A percentile compares a stretch with the other conserved stretches of the same genome.
Conservation (phyloP, 1,140 invertebrate genomes). For the Liolophura sinensis region DNA sequence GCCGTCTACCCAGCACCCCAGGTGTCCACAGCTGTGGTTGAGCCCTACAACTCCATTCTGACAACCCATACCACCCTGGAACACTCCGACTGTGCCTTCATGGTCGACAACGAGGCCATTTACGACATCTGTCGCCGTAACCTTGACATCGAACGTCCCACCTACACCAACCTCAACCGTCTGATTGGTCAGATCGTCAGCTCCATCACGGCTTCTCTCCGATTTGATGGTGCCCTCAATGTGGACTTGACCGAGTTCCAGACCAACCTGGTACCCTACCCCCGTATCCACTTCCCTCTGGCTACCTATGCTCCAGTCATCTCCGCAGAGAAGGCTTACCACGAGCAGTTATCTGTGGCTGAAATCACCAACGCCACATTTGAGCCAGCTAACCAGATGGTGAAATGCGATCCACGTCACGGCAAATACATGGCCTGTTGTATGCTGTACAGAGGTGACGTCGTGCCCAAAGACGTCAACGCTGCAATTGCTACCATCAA, state of each 20-base stretch:
- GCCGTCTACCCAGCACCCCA: constrained; percentile 69
- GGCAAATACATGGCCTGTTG: constrained; percentile 50
- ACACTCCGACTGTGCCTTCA: constrained; percentile 56
- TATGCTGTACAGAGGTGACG: constrained; percentile 42
- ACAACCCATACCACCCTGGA: constrained; percentile 57
- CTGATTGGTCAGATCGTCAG: constrained; percentile 72
- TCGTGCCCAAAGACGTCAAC: constrained; percentile 75
- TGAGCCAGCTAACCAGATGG: constrained; percentile 67
- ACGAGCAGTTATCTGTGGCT: constrained; percentile 77
- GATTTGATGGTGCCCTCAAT: constrained; percentile 85
- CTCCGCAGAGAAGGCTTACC: constrained; percentile 30
- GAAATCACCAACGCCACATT: constrained; percentile 41
- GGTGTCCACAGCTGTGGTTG: constrained; percentile 65
- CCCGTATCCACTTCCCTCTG: constrained; percentile 36
- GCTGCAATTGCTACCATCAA: constrained; percentile 81
- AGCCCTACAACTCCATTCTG: constrained; percentile 59
- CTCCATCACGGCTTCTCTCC: constrained; percentile 65
- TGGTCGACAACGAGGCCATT: constrained; percentile 80
- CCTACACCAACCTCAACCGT: constrained; percentile 74
- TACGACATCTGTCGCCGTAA: constrained; percentile 85
- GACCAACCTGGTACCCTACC: constrained; percentile 49
- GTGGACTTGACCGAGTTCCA: constrained; percentile 83
- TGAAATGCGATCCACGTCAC: constrained; percentile 65
- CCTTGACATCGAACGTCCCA: constrained; percentile 73
- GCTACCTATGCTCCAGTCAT: constrained; percentile 44